phyloP scores from a whole-genome alignment of 2,113 vertebrate genomes.

The Dasyprocta punctata region DNA sequence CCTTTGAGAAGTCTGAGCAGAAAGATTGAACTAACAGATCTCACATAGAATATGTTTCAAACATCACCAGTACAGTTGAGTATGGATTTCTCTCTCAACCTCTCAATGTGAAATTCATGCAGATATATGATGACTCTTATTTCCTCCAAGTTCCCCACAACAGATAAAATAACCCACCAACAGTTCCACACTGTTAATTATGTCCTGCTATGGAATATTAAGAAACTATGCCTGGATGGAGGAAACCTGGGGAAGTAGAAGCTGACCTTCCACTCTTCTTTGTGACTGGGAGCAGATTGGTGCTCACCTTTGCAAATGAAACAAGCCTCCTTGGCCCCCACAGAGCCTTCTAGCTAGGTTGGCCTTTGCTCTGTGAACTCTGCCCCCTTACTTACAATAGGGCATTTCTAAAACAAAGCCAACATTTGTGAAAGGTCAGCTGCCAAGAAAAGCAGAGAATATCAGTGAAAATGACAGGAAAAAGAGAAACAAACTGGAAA shows the following conservation, averaged over 20 bases:
- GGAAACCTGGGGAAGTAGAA: neutral
- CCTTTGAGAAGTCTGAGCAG: neutral
- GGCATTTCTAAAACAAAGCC: slow-evolving; percentile 88
- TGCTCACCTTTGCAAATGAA: neutral
- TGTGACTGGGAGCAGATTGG: neutral
- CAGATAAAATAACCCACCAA: neutral
- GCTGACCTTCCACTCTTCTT: neutral
- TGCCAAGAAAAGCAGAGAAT: slow-evolving; percentile 75
- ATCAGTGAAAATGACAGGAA: slow-evolving; percentile 83
- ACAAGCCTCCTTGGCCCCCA: neutral
- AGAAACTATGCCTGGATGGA: neutral
- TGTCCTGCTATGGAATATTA: neutral
- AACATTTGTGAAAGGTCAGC: slow-evolving; percentile 90
- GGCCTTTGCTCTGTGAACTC: slow-evolving; percentile 87
- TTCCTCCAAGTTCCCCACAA: neutral
- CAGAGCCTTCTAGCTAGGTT: slow-evolving; percentile 39
- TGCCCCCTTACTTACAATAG: slow-evolving; percentile 89
- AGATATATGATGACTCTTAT: neutral
- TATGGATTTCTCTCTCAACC: neutral
- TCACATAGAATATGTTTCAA: neutral
- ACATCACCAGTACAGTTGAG: neutral
- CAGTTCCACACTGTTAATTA: neutral
- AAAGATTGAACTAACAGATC: neutral
- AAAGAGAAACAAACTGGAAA: slow-evolving; percentile 69
- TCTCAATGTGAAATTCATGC: neutral